Evolutionary conservation across 2,113 vertebrate genomes (phyloP).

Genomic region (Genyomyrus donnyi): DNA sequence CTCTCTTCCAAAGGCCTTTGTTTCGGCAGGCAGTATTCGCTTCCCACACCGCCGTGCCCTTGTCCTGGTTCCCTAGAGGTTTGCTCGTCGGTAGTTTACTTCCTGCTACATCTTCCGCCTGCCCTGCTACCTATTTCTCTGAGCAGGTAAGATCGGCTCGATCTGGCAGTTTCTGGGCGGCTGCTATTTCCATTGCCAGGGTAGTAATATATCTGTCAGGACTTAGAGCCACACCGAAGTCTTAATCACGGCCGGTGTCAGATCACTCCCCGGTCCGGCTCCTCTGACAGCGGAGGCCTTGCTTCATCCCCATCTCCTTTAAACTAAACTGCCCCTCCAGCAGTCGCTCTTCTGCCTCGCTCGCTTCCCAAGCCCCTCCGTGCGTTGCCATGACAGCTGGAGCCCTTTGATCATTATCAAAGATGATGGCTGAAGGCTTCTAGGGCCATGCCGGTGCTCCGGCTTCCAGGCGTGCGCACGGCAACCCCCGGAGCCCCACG

Average conservation of each 20-base stretch:
- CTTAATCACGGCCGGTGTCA: background rate
- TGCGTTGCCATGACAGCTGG: slow-evolving; percentile 20
- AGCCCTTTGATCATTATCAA: slow-evolving; percentile 28
- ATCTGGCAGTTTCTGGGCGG: background rate
- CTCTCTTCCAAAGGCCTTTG: background rate
- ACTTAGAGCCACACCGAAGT: background rate
- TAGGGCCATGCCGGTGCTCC: background rate
- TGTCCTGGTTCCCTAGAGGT: background rate
- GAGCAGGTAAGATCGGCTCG: background rate
- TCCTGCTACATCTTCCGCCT: background rate
- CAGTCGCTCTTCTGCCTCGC: background rate
- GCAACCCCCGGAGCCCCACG: background rate
- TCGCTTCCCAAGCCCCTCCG: background rate
- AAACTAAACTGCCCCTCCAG: slow-evolving; percentile 1
- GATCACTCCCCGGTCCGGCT: background rate
- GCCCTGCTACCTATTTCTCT: background rate
- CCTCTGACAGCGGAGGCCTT: background rate
- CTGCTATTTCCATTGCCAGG: background rate
- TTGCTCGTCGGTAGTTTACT: background rate
- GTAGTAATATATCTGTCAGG: slow-evolving; percentile 4
- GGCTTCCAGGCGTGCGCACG: background rate
- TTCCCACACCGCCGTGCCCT: background rate
- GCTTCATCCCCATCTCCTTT: background rate
- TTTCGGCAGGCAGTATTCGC: background rate
- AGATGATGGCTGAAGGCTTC: slow-evolving; percentile 15